Conservation (phyloP, 2,797 vertebrate species). For the Spondyliosoma cantharus region DNA sequence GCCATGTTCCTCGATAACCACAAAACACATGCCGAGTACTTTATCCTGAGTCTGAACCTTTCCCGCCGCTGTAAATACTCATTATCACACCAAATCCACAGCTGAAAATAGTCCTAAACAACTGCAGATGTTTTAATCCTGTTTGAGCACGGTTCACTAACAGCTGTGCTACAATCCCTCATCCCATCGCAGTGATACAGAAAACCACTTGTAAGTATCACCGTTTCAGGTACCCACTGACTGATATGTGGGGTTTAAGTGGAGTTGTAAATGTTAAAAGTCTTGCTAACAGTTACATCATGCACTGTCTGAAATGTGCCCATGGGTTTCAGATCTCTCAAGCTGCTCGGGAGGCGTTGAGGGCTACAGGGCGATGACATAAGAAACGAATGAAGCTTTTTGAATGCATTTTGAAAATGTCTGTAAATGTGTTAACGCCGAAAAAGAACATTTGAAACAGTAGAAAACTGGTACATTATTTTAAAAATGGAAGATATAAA, state of each 20-base stretch:
- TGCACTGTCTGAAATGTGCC: not conserved
- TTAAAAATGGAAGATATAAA: too few species aligned
- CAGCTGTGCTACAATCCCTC: not conserved
- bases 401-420: not conserved
- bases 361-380: not conserved
- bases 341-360: not conserved
- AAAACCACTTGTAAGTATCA: constrained; percentile 1
- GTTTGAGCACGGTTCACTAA: not conserved
- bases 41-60: not conserved
- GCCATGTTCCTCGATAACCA: not conserved
- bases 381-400: not conserved
- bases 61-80: not conserved
- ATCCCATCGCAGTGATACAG: not conserved
- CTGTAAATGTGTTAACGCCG: not conserved
- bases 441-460: not conserved
- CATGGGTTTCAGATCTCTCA: not conserved
- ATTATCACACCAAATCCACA: too few species aligned
- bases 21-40: not conserved
- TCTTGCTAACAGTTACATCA: not conserved
- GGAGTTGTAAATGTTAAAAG: not conserved
- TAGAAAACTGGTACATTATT: too few species aligned
- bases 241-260: not conserved
- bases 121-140: not conserved
- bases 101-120: not conserved
- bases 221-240: not conserved